Conservation (phyloP, 2,888 invertebrate species). For the Entomobrya multifasciata region DNA sequence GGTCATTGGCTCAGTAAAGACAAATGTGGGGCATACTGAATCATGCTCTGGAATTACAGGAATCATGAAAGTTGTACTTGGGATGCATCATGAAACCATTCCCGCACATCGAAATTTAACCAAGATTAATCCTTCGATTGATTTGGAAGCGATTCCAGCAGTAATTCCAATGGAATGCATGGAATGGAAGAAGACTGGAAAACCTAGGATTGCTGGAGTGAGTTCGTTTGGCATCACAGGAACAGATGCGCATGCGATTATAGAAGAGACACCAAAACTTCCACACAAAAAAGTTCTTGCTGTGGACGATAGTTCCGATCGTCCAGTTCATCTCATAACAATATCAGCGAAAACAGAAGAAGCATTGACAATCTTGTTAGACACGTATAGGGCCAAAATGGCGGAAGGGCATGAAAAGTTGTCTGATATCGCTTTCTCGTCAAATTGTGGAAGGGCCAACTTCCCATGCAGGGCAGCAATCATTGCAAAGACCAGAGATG, state of each 20-base stretch:
- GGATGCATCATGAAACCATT: slow-evolving; percentile 57
- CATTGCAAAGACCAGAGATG: slow-evolving; percentile 28
- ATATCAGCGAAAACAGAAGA: slow-evolving; percentile 65
- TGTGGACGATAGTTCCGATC: background rate
- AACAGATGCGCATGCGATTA: slow-evolving; percentile 41
- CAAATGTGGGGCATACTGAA: slow-evolving; percentile 71
- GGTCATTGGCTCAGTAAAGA: slow-evolving; percentile 68
- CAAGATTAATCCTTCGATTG: slow-evolving; percentile 45
- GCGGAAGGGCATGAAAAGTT: background rate
- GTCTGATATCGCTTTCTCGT: background rate
- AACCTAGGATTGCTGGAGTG: slow-evolving; percentile 59
- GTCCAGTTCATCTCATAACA: slow-evolving; percentile 26
- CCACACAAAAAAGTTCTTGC: background rate
- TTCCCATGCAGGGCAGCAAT: background rate
- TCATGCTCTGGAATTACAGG: slow-evolving; percentile 32
- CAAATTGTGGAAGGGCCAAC: background rate
- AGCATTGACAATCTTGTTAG: background rate
- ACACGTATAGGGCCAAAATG: background rate
- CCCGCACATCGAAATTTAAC: slow-evolving; percentile 57
- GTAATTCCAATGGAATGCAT: slow-evolving; percentile 46
- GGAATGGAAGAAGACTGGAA: slow-evolving; percentile 34
- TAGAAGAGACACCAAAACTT: slow-evolving; percentile 60
- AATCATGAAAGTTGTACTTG: slow-evolving; percentile 59
- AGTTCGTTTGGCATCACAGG: slow-evolving; percentile 71
- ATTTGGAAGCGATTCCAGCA: slow-evolving; percentile 69